These are phyloP conservation scores for Drosophila niveifrons DNA, from an alignment of 2,888 invertebrate genomes.

Conservation along the genomic window DNA sequence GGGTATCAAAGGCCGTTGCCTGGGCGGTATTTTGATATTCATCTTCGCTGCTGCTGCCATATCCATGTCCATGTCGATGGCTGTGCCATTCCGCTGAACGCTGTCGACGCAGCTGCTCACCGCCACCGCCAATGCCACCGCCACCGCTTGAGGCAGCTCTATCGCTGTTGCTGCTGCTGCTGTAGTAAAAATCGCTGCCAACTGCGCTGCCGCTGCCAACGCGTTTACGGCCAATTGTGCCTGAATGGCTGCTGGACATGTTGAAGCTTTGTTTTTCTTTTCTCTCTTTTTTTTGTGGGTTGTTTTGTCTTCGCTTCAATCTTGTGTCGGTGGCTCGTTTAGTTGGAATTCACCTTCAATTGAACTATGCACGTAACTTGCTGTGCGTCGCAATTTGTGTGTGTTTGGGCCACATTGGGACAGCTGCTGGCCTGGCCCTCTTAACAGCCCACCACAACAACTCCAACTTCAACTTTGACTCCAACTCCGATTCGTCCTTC, in stretches of 20 bases:
- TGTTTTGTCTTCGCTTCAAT: background rate
- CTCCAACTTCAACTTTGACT: background rate
- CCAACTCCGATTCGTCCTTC: background rate
- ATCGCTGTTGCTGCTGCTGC: constrained; percentile 63
- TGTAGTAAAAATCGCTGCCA: constrained; percentile 83
- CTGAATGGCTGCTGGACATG: constrained; percentile 86
- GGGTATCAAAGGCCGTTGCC: constrained; percentile 86
- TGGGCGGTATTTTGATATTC: constrained; percentile 86
- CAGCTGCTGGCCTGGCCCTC: constrained; percentile 4
- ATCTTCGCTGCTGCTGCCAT: constrained; percentile 86
- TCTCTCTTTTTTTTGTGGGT: constrained; percentile 62
- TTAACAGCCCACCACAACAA: background rate
- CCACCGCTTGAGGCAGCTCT: constrained; percentile 14
- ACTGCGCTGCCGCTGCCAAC: constrained; percentile 83
- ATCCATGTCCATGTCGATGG: constrained; percentile 85
- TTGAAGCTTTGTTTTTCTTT: constrained; percentile 24
- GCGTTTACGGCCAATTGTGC: constrained; percentile 85
- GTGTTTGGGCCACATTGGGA: constrained; percentile 51
- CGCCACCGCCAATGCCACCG: constrained; percentile 52
- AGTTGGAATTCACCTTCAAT: constrained; percentile 63
- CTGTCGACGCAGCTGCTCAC: constrained; percentile 86
- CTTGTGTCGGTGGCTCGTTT: background rate
- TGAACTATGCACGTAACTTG: constrained; percentile 69
- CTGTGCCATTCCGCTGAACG: constrained; percentile 87
- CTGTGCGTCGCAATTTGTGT: constrained; percentile 49